phyloP scores from a whole-genome alignment of 1,140 invertebrate species.

The Euura lappo region DNA sequence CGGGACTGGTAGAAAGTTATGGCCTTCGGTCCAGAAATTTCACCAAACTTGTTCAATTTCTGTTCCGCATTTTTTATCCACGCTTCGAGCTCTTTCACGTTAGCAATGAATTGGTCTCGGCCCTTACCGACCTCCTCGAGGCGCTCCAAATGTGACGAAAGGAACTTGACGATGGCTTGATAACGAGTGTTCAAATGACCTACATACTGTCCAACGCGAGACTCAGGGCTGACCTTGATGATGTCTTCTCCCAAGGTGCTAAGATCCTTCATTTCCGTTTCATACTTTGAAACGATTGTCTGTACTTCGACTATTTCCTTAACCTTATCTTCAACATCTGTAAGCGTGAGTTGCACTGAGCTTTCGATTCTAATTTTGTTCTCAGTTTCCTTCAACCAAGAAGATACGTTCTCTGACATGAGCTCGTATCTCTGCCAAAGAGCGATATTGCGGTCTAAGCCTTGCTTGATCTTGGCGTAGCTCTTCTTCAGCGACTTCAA shows the following conservation, averaged over 20 bases:
- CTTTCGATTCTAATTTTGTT: conserved; percentile 77
- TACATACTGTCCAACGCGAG: conserved; percentile 79
- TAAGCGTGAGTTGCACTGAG: conserved; percentile 71
- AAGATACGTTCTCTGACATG: conserved; percentile 75
- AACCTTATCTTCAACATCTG: conserved; percentile 76
- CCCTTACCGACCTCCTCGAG: conserved; percentile 72
- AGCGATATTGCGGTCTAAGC: conserved; percentile 75
- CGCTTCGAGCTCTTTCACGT: conserved; percentile 73
- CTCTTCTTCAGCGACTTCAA: conserved; percentile 72
- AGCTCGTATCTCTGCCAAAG: conserved; percentile 84
- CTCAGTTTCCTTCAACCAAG: conserved; percentile 90
- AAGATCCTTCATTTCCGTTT: conserved; percentile 71
- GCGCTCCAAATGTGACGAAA: conserved; percentile 71
- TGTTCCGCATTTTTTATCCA: conserved; percentile 81
- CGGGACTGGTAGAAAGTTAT: conserved; percentile 73
- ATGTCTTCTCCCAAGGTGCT: conserved; percentile 74
- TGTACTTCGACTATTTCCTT: conserved; percentile 70
- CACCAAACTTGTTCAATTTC: conserved; percentile 73
- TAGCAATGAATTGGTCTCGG: conserved; percentile 70
- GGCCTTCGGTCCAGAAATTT: conserved; percentile 67
- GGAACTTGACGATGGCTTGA: conserved; percentile 76
- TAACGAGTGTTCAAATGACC: conserved; percentile 79
- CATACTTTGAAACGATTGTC: conserved; percentile 68
- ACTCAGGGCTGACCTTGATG: conserved; percentile 78
- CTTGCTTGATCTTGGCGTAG: conserved; percentile 71